phyloP scores from a whole-genome alignment of 1,140 invertebrate species.

The Lucilia cuprina region DNA sequence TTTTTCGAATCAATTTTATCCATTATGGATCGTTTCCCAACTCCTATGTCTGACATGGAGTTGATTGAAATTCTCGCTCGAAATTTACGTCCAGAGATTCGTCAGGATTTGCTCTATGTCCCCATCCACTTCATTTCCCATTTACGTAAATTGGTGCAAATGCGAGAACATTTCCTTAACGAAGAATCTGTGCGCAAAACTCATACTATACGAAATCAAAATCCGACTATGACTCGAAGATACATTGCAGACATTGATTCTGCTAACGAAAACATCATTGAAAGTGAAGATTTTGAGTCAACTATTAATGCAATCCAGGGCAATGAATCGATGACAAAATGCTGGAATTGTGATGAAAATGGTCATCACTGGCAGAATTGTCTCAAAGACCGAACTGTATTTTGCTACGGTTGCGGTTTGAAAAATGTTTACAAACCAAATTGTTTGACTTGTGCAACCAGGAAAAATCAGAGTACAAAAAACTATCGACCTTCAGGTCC shows the following conservation, averaged over 20 bases:
- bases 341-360: neutral
- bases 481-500: conserved; percentile 15
- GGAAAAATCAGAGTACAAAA: neutral
- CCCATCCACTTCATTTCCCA: neutral
- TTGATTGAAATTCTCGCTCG: neutral
- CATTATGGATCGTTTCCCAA: neutral
- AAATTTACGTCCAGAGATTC: conserved; percentile 5
- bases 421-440: neutral
- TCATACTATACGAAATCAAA: neutral
- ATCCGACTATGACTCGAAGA: neutral
- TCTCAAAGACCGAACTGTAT: neutral
- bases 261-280: neutral
- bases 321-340: neutral
- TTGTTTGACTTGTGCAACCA: neutral
- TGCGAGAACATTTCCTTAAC: neutral
- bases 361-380: neutral
- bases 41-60: neutral
- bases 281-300: neutral
- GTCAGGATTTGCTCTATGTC: conserved; percentile 1
- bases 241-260: neutral
- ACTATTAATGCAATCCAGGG: neutral
- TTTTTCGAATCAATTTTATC: neutral
- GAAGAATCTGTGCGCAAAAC: neutral
- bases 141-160: conserved; percentile 14
- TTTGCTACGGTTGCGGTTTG: neutral